A percentile compares a stretch with the other conserved stretches of the same genome.
Evolutionary conservation across 2,888 invertebrate genomes (phyloP).

Genomic region (Rhingia campestris): DNA sequence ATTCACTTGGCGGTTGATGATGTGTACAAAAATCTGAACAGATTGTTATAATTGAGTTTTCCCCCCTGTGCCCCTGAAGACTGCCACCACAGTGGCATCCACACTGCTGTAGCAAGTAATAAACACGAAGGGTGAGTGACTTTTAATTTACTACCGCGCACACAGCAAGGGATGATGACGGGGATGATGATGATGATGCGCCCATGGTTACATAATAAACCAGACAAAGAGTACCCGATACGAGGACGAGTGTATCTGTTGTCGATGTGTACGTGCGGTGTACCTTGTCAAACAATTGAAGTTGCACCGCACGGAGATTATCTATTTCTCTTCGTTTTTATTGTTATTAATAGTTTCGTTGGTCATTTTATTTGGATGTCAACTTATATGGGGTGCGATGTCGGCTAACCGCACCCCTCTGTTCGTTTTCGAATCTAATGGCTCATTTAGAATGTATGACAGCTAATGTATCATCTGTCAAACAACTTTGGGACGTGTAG

Average conservation of each 20-base stretch:
- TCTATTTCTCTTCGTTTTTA: conserved; percentile 48
- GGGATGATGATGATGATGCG: conserved; percentile 40
- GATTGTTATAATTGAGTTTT: conserved; percentile 83
- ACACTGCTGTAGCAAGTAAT: conserved; percentile 31
- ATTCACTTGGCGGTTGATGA: conserved; percentile 75
- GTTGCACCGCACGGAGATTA: conserved; percentile 43
- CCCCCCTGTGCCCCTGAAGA: conserved; percentile 68
- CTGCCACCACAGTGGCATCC: conserved; percentile 4
- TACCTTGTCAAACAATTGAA: conserved; percentile 31
- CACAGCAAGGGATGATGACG: conserved; percentile 37
- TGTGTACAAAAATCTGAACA: conserved; percentile 81
- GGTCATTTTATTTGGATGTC: conserved; percentile 62
- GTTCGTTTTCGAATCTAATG: conserved; percentile 25
- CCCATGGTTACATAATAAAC: conserved; percentile 30
- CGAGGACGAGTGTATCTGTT: conserved; percentile 20
- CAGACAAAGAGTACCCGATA: conserved; percentile 3
- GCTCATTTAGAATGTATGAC: conserved; percentile 56
- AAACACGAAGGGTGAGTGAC: conserved; percentile 79
- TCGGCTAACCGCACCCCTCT: conserved; percentile 48
- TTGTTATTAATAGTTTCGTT: conserved; percentile 58
- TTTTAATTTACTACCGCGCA: conserved; percentile 81
- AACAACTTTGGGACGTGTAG: background rate
- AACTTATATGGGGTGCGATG: conserved; percentile 35
- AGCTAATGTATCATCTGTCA: conserved; percentile 30
- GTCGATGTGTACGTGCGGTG: background rate